Evolutionary conservation across 2,888 invertebrate species (phyloP), one percentile per base, ranked within the genome.

Genomic region (Drosophila bunnanda): DNA sequence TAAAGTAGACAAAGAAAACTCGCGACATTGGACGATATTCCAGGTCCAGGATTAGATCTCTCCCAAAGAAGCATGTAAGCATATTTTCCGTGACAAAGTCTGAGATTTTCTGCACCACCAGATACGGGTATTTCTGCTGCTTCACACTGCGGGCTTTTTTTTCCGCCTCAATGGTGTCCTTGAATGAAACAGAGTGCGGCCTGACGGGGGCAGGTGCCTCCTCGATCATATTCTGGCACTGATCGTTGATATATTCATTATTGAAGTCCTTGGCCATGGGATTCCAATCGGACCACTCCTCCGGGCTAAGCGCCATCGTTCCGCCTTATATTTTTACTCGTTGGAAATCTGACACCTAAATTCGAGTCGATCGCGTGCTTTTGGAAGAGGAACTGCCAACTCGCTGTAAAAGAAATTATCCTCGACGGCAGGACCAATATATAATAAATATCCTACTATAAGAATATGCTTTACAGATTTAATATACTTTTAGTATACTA

Each of bases 1-100:
- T 44, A 13, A 85, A 88, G 30, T 76, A 81, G 0, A 85, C 83
- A 0, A 56, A 54, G 46, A 20, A 86, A 1, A 46, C 30, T 7
- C 67, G 57, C 1, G 57, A 43, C 7, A n/a, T 1, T 1, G n/a
- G 0, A 6, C 53, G 66, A 46, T 43, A 76, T 13, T 76, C 71
- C 9, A 74, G 50, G 10, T 64, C 20, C n/a, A 48, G 46, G 7
- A 84, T 67, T 12, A 68, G 32, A 0, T 10, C 30, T 0, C 28
- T 38, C 2, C 79, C 82, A 50, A 83, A 79, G 36, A 76, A 83
- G 22, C 71, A 74, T 13, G 22, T 39, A 0, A 84, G 20, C 17
- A 69, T 8, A 2, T 0, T 22, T 1, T 71, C 53, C 4, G 68
- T 76, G 15, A 77, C 70, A n/a, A 52, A 38, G 7, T 0, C 7